A percentile compares a stretch with the other conserved stretches of the same genome.
Evolutionary conservation across 2,888 invertebrate species (phyloP).

Genomic region (Limnephilus rhombicus): DNA sequence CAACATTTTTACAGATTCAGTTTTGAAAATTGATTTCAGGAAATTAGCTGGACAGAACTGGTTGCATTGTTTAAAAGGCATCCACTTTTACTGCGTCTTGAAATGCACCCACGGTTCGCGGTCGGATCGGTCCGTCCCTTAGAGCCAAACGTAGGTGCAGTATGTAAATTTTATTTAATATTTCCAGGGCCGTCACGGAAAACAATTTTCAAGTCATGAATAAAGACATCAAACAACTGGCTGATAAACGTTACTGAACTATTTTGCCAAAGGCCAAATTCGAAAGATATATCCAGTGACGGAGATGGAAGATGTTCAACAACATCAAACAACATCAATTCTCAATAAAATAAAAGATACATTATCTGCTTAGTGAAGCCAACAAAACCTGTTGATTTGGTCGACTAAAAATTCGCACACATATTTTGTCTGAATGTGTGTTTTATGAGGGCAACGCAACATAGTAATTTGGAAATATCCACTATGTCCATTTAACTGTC

Average conservation of each 20-base stretch:
- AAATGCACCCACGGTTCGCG: not conserved
- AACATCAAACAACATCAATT: not conserved
- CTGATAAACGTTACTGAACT: slow-evolving; percentile 1
- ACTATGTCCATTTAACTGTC: no score
- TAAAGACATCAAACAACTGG: slow-evolving; percentile 30
- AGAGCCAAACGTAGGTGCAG: not conserved
- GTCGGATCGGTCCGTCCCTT: not conserved
- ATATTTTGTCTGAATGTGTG: no score
- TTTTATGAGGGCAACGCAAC: no score
- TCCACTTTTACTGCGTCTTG: not conserved
- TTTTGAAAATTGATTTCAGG: not conserved
- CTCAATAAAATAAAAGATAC: not conserved
- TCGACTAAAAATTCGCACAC: no score
- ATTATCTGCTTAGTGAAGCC: no score
- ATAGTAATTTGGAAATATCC: no score
- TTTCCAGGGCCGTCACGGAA: slow-evolving; percentile 16
- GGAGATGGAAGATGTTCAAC: not conserved
- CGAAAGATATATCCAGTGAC: not conserved
- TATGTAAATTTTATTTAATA: slow-evolving; percentile 13
- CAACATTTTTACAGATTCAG: no score
- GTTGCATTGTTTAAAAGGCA: not conserved
- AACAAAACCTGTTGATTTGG: no score
- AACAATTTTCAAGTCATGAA: slow-evolving; percentile 34
- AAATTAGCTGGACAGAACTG: not conserved
- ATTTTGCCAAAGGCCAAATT: slow-evolving; percentile 31